These are phyloP conservation scores for Corythoichthys intestinalis DNA, from an alignment of 2,113 vertebrate species.

Conservation along the genomic window DNA sequence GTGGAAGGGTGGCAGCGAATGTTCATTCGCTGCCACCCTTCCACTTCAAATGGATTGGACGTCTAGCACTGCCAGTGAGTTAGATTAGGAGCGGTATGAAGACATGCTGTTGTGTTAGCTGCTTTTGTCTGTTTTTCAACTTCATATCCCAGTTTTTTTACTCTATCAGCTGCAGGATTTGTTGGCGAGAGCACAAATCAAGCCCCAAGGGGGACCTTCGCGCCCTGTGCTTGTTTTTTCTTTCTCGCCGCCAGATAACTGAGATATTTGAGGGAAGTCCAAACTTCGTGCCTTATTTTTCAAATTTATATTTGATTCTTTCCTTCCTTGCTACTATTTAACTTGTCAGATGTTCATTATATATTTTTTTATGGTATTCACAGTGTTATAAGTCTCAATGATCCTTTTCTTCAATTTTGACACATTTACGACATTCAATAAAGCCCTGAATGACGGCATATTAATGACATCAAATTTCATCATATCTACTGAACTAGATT, in stretches of 20 bases:
- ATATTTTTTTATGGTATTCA: not conserved
- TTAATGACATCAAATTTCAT: not conserved
- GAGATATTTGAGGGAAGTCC: slow-evolving; percentile 37
- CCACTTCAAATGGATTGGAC: too few species aligned
- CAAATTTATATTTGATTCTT: too few species aligned
- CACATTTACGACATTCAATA: not conserved
- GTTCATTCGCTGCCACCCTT: too few species aligned
- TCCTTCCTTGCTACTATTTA: too few species aligned
- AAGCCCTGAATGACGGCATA: not conserved
- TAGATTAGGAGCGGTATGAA: too few species aligned
- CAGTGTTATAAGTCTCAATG: not conserved
- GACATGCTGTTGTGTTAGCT: too few species aligned
- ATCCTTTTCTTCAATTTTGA: not conserved
- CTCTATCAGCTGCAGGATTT: slow-evolving; percentile 20
- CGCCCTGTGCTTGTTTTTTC: too few species aligned
- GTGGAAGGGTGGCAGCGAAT: too few species aligned
- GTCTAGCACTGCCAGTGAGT: too few species aligned
- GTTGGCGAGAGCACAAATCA: slow-evolving; percentile 48
- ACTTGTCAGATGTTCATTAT: too few species aligned
- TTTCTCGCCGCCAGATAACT: slow-evolving; percentile 16
- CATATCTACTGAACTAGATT: not conserved
- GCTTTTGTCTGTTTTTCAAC: slow-evolving; percentile 6
- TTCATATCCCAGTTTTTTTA: slow-evolving; percentile 6
- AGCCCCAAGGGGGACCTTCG: slow-evolving; percentile 26
- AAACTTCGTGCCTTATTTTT: slow-evolving; percentile 5